Conservation (phyloP, 2,797 vertebrate genomes). For the Siniperca obscura region DNA sequence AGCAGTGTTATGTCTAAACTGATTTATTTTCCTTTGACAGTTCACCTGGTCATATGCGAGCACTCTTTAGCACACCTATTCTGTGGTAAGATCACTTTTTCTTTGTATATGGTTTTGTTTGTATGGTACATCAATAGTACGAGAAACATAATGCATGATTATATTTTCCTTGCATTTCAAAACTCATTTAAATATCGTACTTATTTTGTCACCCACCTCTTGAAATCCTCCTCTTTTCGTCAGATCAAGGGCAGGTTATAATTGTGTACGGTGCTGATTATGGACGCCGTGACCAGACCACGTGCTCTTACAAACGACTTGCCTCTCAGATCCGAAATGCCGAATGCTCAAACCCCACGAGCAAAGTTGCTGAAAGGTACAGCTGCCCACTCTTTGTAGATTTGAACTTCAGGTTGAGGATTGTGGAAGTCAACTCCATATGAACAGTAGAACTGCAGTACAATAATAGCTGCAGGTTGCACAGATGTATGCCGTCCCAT, state of each 20-base stretch:
- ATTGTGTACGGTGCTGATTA: conserved; percentile 37
- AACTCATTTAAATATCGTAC: too few species aligned
- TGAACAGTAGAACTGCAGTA: neutral
- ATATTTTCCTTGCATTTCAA: neutral
- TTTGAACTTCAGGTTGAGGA: neutral
- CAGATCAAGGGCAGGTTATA: conserved; percentile 34
- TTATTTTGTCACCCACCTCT: neutral
- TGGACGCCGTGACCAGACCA: conserved; percentile 46
- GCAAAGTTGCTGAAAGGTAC: conserved; percentile 43
- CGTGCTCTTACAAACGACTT: conserved; percentile 26
- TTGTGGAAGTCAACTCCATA: neutral
- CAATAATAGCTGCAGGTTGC: neutral
- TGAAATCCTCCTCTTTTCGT: neutral
- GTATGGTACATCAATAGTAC: neutral
- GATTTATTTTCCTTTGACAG: conserved; percentile 28
- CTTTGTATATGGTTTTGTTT: neutral
- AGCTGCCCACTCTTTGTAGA: neutral
- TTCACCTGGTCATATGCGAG: conserved; percentile 18
- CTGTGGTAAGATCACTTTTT: conserved; percentile 39
- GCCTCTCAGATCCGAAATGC: neutral
- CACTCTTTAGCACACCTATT: neutral
- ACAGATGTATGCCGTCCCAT: neutral
- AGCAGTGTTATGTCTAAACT: neutral
- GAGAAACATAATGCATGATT: neutral
- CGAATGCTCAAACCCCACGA: neutral